Percentiles rank a stretch among this genome's conserved stretches.
Conservation (phyloP, 2,888 invertebrate genomes). For the Chironomus riparius region DNA sequence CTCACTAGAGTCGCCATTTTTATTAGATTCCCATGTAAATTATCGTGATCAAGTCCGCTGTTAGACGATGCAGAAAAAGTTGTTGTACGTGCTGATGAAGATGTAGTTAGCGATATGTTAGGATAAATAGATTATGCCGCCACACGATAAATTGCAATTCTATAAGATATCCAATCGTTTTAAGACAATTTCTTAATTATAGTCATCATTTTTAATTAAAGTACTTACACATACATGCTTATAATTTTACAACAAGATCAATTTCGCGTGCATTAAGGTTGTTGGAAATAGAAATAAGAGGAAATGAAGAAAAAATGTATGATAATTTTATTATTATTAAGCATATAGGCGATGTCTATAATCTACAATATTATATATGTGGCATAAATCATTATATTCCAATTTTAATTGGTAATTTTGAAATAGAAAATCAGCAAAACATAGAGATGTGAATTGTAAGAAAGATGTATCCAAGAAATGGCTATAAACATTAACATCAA, state of each 20-base stretch:
- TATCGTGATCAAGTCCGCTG: too few species aligned
- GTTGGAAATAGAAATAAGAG: background rate
- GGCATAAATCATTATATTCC: conserved; percentile 16
- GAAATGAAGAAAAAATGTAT: background rate
- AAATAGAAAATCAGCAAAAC: background rate
- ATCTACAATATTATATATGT: background rate
- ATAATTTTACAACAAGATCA: too few species aligned
- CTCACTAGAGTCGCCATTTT: too few species aligned
- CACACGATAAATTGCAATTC: too few species aligned
- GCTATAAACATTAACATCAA: background rate
- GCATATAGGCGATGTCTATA: background rate
- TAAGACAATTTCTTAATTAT: background rate
- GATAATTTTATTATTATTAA: background rate
- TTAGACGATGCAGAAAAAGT: too few species aligned
- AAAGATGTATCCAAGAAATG: background rate
- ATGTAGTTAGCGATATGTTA: too few species aligned
- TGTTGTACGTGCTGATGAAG: too few species aligned
- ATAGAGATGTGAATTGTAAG: background rate
- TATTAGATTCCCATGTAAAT: too few species aligned
- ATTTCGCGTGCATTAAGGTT: too few species aligned
- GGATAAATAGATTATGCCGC: too few species aligned
- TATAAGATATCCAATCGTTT: background rate
- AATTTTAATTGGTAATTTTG: conserved; percentile 17
- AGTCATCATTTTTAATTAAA: background rate
- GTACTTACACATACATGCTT: too few species aligned